Base-by-base conservation (phyloP, 1,140 invertebrate genomes). In the Nasonia vitripennis region DNA sequence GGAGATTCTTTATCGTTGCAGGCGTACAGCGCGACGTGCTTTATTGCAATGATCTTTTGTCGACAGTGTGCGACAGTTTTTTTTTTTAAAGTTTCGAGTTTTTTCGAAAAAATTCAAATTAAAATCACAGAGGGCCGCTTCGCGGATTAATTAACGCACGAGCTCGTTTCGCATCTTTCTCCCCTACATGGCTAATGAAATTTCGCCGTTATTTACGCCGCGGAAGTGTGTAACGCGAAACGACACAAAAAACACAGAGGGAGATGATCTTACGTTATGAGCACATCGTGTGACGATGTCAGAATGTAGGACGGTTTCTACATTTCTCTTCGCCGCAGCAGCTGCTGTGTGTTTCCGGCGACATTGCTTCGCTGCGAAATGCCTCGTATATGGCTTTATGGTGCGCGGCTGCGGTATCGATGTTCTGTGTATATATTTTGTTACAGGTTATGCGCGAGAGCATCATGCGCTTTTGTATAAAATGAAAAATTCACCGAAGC, bases 51-150 rank as follows among this genome's bases (percentile, higher is more conserved):
- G 45, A 48, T 48, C 45, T 10, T 9, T 48, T 2, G 45, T 48
- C 45, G 45, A 10, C 45, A 17, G 3, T 4, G 48, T 17, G 48
- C 48, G 14, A 51, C 48, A 51, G 48, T 10, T 37, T 5, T 34
- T 34, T 10, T 37, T 5, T 34, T 34, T 34, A 34, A 34, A 34
- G 5, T 34, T 34, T 34, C 34, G 27, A 51, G 14, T 10, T 37
- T 27, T 37, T 37, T 37, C 2, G 34, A 3, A 37, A 37, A 6
- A 37, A 37, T 6, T 37, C 34, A 37, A 37, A 37, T 37, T 45
- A 23, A 78, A 78, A 62, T 51, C 48, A 62, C n/a, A 78, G 27
- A 78, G 55, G 48, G 23, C 75, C 23, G 45, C 31, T 78, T 78
- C 77, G 23, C 12, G 48, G 77, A 78, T 78, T 78, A 78, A 78